Conservation (phyloP, 2,888 invertebrate species). For the Andrena dorsata region DNA sequence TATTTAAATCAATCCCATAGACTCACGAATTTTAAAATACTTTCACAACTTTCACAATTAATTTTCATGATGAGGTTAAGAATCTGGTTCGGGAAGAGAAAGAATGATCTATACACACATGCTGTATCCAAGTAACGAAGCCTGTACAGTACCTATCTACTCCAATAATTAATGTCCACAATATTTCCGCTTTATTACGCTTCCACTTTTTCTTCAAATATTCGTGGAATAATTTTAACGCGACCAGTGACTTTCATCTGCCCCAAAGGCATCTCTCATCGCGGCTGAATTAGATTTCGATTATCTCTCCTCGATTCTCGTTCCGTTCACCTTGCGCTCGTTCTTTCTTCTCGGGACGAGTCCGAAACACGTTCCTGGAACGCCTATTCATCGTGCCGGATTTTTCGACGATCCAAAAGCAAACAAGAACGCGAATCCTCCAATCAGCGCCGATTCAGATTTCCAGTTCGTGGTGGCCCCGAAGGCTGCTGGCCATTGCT, state of each 20-base stretch:
- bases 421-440: slow-evolving; percentile 75
- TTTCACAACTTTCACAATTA: no score
- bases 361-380: slow-evolving; percentile 78
- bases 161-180: no score
- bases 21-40: no score
- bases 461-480: slow-evolving; percentile 61
- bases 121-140: no score
- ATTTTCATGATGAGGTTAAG: no score
- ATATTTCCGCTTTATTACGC: no score
- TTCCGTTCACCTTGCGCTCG: slow-evolving; percentile 60
- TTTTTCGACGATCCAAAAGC: slow-evolving; percentile 74
- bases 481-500: slow-evolving; percentile 45
- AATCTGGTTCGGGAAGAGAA: no score
- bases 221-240: background rate
- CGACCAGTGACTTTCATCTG: slow-evolving; percentile 16
- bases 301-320: slow-evolving; percentile 46
- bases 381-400: slow-evolving; percentile 80
- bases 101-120: no score
- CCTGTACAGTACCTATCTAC: no score
- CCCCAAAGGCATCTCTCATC: slow-evolving; percentile 30
- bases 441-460: slow-evolving; percentile 73
- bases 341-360: slow-evolving; percentile 56
- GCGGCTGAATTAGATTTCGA: slow-evolving; percentile 55
- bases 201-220: background rate
- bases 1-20: no score